Evolutionary conservation across 2,113 vertebrate species (phyloP).

Genomic region (Vanacampus margaritifer): DNA sequence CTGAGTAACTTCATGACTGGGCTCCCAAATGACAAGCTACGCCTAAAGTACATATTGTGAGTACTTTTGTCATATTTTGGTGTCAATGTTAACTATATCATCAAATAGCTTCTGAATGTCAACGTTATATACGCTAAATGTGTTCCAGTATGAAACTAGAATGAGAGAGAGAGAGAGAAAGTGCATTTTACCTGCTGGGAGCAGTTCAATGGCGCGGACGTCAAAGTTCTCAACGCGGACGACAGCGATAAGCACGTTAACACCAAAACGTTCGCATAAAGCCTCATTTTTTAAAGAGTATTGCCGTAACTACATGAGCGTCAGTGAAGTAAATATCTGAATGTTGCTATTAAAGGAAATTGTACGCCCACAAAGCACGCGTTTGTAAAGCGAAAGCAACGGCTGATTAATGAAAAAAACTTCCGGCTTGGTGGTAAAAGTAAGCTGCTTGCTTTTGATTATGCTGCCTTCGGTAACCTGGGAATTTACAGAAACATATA

Average conservation of each 20-base stretch:
- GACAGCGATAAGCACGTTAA: not conserved
- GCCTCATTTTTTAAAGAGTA: not conserved
- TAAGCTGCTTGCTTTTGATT: not conserved
- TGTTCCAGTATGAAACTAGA: not conserved
- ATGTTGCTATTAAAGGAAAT: not conserved
- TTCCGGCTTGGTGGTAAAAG: constrained; percentile 1
- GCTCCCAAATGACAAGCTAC: not conserved
- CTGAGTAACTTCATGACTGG: not conserved
- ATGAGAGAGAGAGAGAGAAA: not conserved
- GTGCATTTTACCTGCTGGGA: constrained; percentile 27
- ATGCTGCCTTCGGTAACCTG: constrained; percentile 1
- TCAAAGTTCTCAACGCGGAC: not conserved
- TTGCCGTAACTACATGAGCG: not conserved
- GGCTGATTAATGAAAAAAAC: not conserved
- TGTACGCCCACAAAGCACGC: not conserved
- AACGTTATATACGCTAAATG: not conserved
- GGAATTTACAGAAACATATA: not conserved
- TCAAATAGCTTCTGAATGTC: not conserved
- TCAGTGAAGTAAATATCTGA: accelerated
- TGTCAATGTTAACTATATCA: not conserved
- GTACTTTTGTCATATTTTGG: not conserved
- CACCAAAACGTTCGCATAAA: not conserved
- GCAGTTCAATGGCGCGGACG: not conserved
- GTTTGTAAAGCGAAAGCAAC: not conserved
- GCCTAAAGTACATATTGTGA: not conserved